A percentile compares a stretch with the other conserved stretches of the same genome.
Evolutionary conservation across 2,113 vertebrate genomes (phyloP).

Genomic region (Pogona vitticeps): DNA sequence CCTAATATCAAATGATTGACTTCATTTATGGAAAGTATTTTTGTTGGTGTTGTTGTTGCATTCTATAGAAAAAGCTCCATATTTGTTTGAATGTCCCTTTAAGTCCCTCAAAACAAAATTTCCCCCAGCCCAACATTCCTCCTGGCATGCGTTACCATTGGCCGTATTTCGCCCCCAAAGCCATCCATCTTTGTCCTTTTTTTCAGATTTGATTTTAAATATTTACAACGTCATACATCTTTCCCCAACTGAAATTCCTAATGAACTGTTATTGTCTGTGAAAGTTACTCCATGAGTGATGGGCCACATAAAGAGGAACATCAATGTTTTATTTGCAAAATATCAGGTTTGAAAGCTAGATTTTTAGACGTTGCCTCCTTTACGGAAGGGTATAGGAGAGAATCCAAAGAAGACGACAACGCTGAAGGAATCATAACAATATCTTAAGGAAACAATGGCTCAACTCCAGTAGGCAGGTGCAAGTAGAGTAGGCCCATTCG

Average conservation of each 20-base stretch:
- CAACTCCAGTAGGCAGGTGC: no score
- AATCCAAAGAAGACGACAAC: constrained; percentile 37
- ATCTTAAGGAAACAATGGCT: constrained; percentile 48
- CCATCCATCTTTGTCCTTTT: constrained; percentile 99
- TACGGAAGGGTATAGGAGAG: constrained; percentile 49
- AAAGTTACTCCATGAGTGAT: constrained; percentile 94
- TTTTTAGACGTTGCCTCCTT: constrained; percentile 68
- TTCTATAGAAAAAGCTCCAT: neutral
- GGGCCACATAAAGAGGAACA: constrained; percentile 92
- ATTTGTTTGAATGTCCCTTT: constrained; percentile 36
- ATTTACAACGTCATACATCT: constrained; percentile 99
- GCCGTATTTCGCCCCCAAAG: constrained; percentile 69
- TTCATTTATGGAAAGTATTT: neutral
- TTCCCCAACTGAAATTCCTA: constrained; percentile 94
- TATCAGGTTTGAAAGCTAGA: constrained; percentile 84
- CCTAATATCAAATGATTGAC: neutral
- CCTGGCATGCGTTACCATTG: constrained; percentile 75
- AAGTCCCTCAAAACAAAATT: constrained; percentile 58
- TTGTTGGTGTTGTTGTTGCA: constrained; percentile 11
- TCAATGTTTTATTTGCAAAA: constrained; percentile 99
- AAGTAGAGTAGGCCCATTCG: no score
- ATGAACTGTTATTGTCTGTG: constrained; percentile 97
- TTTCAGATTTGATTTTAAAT: constrained; percentile 99
- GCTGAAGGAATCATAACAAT: constrained; percentile 53
- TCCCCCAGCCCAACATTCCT: constrained; percentile 52